Evolutionary conservation across 2,797 vertebrate species (phyloP).

Genomic region (Lepilemur ruficaudatus): DNA sequence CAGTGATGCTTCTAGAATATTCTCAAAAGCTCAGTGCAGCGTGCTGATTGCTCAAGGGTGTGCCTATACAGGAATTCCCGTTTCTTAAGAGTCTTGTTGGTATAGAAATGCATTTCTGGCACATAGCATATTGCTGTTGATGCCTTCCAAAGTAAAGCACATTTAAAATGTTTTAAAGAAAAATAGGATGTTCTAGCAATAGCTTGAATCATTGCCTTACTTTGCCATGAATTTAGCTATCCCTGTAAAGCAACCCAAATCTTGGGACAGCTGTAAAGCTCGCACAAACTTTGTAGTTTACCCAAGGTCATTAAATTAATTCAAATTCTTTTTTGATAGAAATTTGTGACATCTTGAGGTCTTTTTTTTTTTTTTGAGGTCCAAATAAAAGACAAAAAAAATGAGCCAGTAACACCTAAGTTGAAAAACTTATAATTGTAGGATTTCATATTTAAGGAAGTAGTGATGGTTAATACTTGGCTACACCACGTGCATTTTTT

Average conservation of each 20-base stretch:
- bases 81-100: neutral
- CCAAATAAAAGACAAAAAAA: neutral
- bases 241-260: neutral
- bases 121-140: neutral
- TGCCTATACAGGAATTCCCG: neutral
- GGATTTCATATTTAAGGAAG: neutral
- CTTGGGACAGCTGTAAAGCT: neutral
- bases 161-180: neutral
- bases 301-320: neutral
- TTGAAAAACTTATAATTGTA: neutral
- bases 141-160: conserved; percentile 3
- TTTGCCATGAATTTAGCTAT: neutral
- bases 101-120: neutral
- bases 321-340: conserved; percentile 37
- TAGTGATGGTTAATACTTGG: neutral
- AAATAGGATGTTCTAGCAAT: neutral
- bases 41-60: neutral
- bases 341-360: neutral
- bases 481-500: neutral
- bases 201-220: neutral
- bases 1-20: conserved; percentile 39
- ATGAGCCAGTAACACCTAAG: neutral
- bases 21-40: neutral
- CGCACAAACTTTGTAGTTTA: conserved; percentile 51
- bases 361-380: neutral